These are phyloP conservation scores for Hemicentrotus pulcherrimus DNA, from an alignment of 35 echinoderm and acorn worm species.

Conservation along the genomic window DNA sequence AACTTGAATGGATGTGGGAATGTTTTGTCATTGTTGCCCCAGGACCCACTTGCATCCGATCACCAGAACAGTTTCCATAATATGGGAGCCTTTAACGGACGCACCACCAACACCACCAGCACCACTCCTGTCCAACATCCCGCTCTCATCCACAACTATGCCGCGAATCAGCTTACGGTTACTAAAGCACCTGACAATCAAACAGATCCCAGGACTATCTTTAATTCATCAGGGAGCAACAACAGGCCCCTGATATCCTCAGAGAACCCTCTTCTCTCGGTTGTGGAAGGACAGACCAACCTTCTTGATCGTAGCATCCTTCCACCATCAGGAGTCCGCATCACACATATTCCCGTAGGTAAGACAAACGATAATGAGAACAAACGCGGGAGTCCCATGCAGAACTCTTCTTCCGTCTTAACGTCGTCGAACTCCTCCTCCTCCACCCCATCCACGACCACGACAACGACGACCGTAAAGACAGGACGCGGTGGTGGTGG, in stretches of 20 bases:
- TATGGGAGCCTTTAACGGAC: neutral
- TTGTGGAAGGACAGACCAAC: neutral
- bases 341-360: slow-evolving; percentile 81
- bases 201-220: slow-evolving; percentile 6
- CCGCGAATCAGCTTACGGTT: neutral
- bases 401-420: slow-evolving; percentile 42
- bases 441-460: neutral
- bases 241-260: neutral
- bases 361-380: slow-evolving; percentile 47
- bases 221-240: slow-evolving; percentile 21
- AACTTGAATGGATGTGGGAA: neutral
- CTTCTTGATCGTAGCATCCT: slow-evolving; percentile 27
- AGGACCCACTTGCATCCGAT: neutral
- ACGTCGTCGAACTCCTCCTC: slow-evolving; percentile 29
- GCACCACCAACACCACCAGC: neutral
- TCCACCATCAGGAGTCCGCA: slow-evolving; percentile 88
- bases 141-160: slow-evolving; percentile 38
- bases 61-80: neutral
- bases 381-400: slow-evolving; percentile 42
- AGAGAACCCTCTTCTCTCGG: neutral
- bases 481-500: neutral
- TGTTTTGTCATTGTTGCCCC: slow-evolving; percentile 17
- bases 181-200: neutral
- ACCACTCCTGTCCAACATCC: slow-evolving; percentile 26
- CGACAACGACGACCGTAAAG: neutral